These are phyloP conservation scores for Palloptera scutellata DNA, from an alignment of 2,888 invertebrate genomes.

Conservation along the genomic window DNA sequence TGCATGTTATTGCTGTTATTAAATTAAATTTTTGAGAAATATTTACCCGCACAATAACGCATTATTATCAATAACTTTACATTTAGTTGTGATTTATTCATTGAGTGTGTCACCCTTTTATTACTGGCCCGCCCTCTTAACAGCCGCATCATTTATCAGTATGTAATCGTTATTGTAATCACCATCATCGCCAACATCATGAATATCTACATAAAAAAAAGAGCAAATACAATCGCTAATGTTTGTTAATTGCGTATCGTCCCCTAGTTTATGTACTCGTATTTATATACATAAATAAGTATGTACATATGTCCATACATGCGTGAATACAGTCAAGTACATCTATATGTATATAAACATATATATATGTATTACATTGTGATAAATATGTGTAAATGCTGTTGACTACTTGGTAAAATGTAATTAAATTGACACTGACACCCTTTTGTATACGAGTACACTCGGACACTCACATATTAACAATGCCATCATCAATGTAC, in stretches of 20 bases:
- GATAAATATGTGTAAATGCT: not conserved
- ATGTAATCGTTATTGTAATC: too few relatives aligned
- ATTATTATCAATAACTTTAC: too few relatives aligned
- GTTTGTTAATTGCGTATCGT: slow-evolving; percentile 5
- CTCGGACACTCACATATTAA: slow-evolving; percentile 6
- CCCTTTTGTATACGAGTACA: slow-evolving; percentile 31
- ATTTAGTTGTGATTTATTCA: too few relatives aligned
- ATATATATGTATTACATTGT: slow-evolving; percentile 3
- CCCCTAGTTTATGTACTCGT: not conserved
- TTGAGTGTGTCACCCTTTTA: too few relatives aligned
- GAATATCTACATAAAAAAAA: not conserved
- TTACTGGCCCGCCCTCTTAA: too few relatives aligned
- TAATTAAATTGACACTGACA: slow-evolving; percentile 42
- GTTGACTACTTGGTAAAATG: not conserved
- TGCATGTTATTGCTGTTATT: too few relatives aligned
- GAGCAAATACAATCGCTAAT: not conserved
- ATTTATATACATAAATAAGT: not conserved
- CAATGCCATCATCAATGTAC: slow-evolving; percentile 14
- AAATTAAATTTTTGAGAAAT: too few relatives aligned
- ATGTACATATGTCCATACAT: not conserved
- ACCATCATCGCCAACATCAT: too few relatives aligned
- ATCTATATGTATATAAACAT: not conserved
- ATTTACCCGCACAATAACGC: too few relatives aligned
- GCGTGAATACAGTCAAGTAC: not conserved
- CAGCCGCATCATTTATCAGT: too few relatives aligned